A percentile compares a stretch with the other conserved stretches of the same genome.
phyloP scores from a whole-genome alignment of 92 coral and sea anemone genomes.

The Heliopora coerulea region DNA sequence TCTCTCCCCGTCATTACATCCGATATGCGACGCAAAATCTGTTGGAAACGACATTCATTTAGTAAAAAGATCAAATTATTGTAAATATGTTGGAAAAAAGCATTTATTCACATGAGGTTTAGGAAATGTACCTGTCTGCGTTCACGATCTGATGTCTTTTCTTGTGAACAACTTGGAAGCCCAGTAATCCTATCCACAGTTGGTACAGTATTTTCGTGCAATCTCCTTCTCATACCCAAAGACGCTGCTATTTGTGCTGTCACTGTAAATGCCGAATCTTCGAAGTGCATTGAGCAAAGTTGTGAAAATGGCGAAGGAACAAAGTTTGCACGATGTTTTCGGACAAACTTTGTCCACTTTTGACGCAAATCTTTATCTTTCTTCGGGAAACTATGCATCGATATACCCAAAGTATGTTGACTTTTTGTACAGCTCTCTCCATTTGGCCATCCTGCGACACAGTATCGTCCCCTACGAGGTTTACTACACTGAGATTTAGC shows the following conservation, averaged over 20 bases:
- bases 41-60: too few species aligned
- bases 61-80: too few species aligned
- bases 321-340: conserved; percentile 31
- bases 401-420: too few species aligned
- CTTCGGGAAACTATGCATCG: too few species aligned
- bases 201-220: conserved; percentile 36
- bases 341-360: conserved; percentile 12
- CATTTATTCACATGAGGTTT: too few species aligned
- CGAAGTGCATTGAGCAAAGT: conserved; percentile 41
- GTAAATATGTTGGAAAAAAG: too few species aligned
- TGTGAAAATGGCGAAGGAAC: conserved; percentile 14
- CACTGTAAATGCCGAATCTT: too few species aligned
- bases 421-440: conserved; percentile 40
- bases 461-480: conserved; percentile 39
- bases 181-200: conserved; percentile 25
- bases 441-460: conserved; percentile 41
- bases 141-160: conserved; percentile 26
- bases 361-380: neutral
- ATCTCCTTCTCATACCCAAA: conserved; percentile 28
- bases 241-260: too few species aligned
- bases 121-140: conserved; percentile 42
- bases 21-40: too few species aligned
- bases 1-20: too few species aligned
- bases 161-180: too few species aligned
- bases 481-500: too few species aligned